Evolutionary conservation across 2,797 vertebrate genomes (phyloP), one percentile per base, ranked within the genome.

Genomic region (Characodon lateralis): DNA sequence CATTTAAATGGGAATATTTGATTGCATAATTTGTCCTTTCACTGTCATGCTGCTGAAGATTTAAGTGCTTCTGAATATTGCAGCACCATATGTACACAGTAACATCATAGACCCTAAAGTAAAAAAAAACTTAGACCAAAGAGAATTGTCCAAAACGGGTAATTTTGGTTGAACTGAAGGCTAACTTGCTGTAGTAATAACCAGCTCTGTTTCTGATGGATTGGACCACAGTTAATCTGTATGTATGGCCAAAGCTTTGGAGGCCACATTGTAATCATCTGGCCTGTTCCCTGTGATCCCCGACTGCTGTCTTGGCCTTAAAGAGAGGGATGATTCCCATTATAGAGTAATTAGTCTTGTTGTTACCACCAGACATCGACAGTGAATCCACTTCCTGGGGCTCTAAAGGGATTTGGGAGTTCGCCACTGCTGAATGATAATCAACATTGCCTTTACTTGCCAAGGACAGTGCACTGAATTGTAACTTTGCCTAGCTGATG

Each of bases 321-420:
- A 94, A 92, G 84, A 93, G 91, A 93, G 86, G 88, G 84, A 93
- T 92, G 87, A 87, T 92, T 88, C 85, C 87, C 87, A 92, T 94
- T 91, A 94, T 88, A 75, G 84, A 88, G 91, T 92, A 92, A 94
- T 95, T 93, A 94, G 93, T 93, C 91, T 93, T 91, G 88, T 92
- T 94, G 91, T 93, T 92, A 92, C 86, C 80, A 55, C 75, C 68
- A 83, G 92, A 93, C 91, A 89, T 92, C 93, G 89, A 94, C 91
- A 93, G 87, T 84, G 85, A 91, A 93, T 90, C 91, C 83, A 92
- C 90, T 91, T 78, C 85, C 83, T 13, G 63, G 55, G 77, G 81
- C 87, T 93, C 88, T 85, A 74, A 84, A 85, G 91, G 89, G 90
- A 92, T 87, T 90, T 86, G 82, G 86, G 72, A 76, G 85, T 82